Evolutionary conservation across 2,113 vertebrate genomes (phyloP), one percentile per base, ranked within the genome.

Genomic region (Rhadina sibilatrix): DNA sequence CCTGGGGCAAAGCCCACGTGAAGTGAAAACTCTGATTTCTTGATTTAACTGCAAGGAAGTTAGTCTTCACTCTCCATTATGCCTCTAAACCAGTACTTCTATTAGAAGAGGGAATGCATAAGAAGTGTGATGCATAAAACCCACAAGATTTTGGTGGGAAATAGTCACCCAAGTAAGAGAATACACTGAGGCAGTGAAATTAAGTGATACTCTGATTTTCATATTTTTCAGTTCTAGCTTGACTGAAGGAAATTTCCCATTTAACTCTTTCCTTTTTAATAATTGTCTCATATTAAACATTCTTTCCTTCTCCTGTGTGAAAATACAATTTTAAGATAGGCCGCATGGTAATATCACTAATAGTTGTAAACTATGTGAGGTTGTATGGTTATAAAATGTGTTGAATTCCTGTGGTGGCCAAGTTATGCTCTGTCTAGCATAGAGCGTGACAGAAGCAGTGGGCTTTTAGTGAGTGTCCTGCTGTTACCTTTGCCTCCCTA

Each of bases 21-120:
- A 87, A 82, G 56, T 93, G n/a, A 75, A 94, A 97, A 71, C 31
- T 89, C n/a, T 61, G 54, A 78, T 75, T 96, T 90, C 60, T 90
- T 93, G 49, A 64, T 78, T 81, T 60, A 92, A 60, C n/a, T 87
- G 40, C 28, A 68, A 63, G 65, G 49, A 89, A 40, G 37, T 68
- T 74, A 40, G 44, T 71, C 28, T n/a, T 96, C n/a, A 1, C 22
- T 92, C 35, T 89, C 37, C 31, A 70, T 66, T n/a, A 33, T 53
- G 35, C 33, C 37, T 78, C 85, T 83, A 59, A 86, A 64, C 38
- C 71, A 83, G 13, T 49, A 38, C 7, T 38, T 80, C 61, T 86
- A 1, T 66, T 70, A 52, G 74, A 74, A 77, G 52, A 60, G 59
- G 23, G 35, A 77, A 30, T 54, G n/a, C 10, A 7, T 76, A 61